Evolutionary conservation across 1,140 invertebrate genomes (phyloP), one percentile per base, ranked within the genome.

Genomic region (Drosophila subpulchrella): DNA sequence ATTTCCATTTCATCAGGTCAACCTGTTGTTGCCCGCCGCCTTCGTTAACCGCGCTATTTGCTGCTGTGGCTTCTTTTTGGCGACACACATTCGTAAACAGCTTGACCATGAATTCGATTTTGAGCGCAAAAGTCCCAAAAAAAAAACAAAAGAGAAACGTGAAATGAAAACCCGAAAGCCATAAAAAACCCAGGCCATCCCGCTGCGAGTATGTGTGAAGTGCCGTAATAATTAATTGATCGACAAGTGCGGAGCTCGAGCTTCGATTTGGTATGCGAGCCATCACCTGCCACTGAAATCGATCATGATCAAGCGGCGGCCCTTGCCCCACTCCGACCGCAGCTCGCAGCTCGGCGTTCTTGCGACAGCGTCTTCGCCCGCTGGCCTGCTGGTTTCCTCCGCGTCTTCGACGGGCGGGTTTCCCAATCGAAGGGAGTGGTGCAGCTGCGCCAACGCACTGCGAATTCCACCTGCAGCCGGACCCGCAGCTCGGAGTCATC

Each of bases 201-300:
- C 46, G 32, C 36, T 48, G 65, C 59, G 61, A 42, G 57, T 81
- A 48, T 77, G 57, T 84, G 77, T 60, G 71, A 79, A 86, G 79
- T 86, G 76, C 84, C 83, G 83, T 83, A 86, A 86, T 89, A 86
- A 86, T 86, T 86, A 86, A 86, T 86, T 86, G 83, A 86, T 88
- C 83, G 83, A 88, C 83, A 79, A 86, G 83, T 89, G 83, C 83
- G 71, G 79, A 83, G 83, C 84, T 83, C 59, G 79, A 83, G 83
- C 84, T 83, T 62, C 75, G 76, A 63, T 75, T 86, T 86, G 58
- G 79, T 86, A 88, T 86, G 79, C 83, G 59, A 30, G 62, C 70
- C 75, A 70, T 70, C 67, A 81, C 66, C 65, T 76, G 78, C 75
- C 78, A 71, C 72, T 65, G 75, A 82, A 79, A 81, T 81, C 81